These are phyloP conservation scores for Nasonia giraulti DNA, from an alignment of 1,140 invertebrate genomes.

Conservation along the genomic window DNA sequence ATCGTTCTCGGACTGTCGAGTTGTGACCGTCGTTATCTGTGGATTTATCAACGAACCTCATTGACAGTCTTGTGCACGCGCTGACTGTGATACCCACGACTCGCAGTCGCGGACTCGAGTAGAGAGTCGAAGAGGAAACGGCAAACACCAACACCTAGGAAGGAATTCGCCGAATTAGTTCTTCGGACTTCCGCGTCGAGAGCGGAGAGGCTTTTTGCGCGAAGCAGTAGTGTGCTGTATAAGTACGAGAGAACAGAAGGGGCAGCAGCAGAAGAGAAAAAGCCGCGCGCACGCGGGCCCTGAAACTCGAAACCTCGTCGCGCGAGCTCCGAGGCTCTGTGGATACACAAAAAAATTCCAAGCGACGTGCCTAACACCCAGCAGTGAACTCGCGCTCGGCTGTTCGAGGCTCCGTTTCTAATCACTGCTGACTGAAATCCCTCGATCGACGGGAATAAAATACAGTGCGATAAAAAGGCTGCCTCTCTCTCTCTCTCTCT, in stretches of 20 bases:
- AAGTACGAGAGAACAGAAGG: background rate
- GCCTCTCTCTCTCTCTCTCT: background rate
- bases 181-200: too few relatives aligned
- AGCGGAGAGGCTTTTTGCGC: too few relatives aligned
- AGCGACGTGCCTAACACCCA: slow-evolving; percentile 20
- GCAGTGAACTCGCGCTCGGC: background rate
- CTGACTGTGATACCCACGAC: background rate
- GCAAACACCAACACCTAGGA: too few relatives aligned
- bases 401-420: slow-evolving; percentile 1
- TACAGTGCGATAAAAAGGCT: background rate
- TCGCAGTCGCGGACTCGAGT: background rate
- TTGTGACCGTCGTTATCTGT: background rate
- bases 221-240: background rate
- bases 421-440: slow-evolving; percentile 43
- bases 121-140: background rate
- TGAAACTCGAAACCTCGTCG: slow-evolving; percentile 57
- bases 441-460: slow-evolving; percentile 37
- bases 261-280: slow-evolving; percentile 11
- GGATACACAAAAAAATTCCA: slow-evolving; percentile 45
- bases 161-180: too few relatives aligned
- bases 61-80: background rate
- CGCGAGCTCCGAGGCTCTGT: slow-evolving; percentile 43
- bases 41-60: too few relatives aligned
- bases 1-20: background rate
- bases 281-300: slow-evolving; percentile 48